Evolutionary conservation across 1,140 invertebrate species (phyloP).

Genomic region (Hestina assimilis): DNA sequence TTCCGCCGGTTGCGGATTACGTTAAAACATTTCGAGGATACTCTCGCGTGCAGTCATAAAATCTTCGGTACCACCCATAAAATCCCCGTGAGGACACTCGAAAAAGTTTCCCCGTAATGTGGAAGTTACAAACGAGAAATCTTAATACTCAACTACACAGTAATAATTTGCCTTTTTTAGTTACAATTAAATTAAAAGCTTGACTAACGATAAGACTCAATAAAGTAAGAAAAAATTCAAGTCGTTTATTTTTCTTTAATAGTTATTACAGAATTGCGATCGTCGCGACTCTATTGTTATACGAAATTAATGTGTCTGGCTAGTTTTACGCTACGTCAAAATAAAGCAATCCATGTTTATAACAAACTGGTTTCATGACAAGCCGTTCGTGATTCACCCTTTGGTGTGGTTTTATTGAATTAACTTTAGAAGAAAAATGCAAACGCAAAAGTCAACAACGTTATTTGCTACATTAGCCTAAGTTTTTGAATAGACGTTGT

Average conservation of each 20-base stretch:
- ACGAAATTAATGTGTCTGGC: constrained; percentile 45
- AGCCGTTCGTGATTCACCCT: constrained; percentile 12
- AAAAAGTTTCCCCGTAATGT: constrained; percentile 31
- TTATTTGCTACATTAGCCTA: constrained; percentile 26
- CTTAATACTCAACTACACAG: too few relatives aligned
- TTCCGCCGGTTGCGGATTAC: constrained; percentile 13
- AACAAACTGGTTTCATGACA: constrained; percentile 6
- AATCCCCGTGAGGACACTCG: constrained; percentile 45
- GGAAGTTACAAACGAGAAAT: constrained; percentile 34
- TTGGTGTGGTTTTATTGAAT: constrained; percentile 8
- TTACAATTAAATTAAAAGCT: too few relatives aligned
- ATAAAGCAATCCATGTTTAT: constrained; percentile 7
- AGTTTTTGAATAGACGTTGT: constrained; percentile 17
- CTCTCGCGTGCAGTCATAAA: constrained; percentile 41
- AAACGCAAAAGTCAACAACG: constrained; percentile 16
- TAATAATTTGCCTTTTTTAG: too few relatives aligned
- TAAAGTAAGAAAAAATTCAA: background rate
- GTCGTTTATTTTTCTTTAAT: constrained; percentile 13
- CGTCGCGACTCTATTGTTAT: constrained; percentile 36
- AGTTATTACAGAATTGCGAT: constrained; percentile 11
- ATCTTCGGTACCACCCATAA: constrained; percentile 55
- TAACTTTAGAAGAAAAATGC: constrained; percentile 6
- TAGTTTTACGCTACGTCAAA: constrained; percentile 15
- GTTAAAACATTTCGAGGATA: constrained; percentile 21
- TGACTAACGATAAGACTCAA: background rate